Evolutionary conservation across 1,140 invertebrate species (phyloP).

Genomic region (Eciton burchellii): DNA sequence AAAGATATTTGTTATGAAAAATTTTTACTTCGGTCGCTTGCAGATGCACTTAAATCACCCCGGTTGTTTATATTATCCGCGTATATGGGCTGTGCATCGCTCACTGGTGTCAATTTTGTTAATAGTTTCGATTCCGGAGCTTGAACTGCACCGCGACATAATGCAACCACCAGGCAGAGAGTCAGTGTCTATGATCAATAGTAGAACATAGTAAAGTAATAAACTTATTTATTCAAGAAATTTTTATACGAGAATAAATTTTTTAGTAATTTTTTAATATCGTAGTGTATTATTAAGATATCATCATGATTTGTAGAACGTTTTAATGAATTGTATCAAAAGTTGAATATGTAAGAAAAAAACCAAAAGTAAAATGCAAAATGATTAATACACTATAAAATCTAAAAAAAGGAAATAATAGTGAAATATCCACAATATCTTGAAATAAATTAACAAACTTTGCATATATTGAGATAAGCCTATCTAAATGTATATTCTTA

Average conservation of each 20-base stretch:
- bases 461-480: too few relatives aligned
- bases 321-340: too few relatives aligned
- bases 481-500: too few relatives aligned
- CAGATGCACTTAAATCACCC: slow-evolving; percentile 70
- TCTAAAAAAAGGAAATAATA: too few relatives aligned
- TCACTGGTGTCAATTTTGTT: slow-evolving; percentile 66
- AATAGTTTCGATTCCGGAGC: slow-evolving; percentile 42
- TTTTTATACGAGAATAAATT: not conserved
- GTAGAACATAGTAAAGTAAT: too few relatives aligned
- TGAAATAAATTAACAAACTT: too few relatives aligned
- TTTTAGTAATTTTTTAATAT: not conserved
- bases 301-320: too few relatives aligned
- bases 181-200: slow-evolving; percentile 59
- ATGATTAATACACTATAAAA: too few relatives aligned
- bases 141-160: slow-evolving; percentile 63
- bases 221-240: not conserved
- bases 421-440: too few relatives aligned
- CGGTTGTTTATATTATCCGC: slow-evolving; percentile 7
- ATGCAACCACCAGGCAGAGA: slow-evolving; percentile 55
- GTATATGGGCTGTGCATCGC: slow-evolving; percentile 21
- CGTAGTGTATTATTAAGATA: too few relatives aligned
- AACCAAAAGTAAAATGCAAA: too few relatives aligned
- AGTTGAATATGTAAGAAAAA: too few relatives aligned
- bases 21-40: slow-evolving; percentile 75
- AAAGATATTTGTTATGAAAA: not conserved